Evolutionary conservation across 1,140 invertebrate genomes (phyloP), one percentile per base, ranked within the genome.

Genomic region (Brachionus paranguensis): DNA sequence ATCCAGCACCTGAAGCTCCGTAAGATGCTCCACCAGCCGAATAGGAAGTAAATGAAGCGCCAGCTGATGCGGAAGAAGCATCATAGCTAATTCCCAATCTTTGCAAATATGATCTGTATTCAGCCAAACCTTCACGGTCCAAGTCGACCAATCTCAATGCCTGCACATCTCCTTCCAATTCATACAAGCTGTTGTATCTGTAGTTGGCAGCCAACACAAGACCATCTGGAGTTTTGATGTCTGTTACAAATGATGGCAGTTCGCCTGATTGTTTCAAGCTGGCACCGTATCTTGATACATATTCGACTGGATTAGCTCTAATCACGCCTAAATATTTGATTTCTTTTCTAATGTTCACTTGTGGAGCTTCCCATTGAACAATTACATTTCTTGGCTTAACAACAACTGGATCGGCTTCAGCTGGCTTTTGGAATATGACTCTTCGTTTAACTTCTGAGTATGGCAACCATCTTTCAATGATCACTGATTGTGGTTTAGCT

Each of bases 381-480:
- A 84, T 84, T 12, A 84, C 29, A 45, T 84, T 84, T 33, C 65
- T 70, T 72, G 43, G 37, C 45, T 76, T 55, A 11, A 65, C 53
- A 29, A 68, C 45, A 24, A 47, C 43, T 76, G 45, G 45, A 27
- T 74, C 33, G 14, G 43, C 70, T 45, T 20, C 83, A 33, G 12
- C 14, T 41, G 83, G 45, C 24, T 43, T 53, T 78, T 84, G 83
- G 55, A 37, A 76, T 20, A 84, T 72, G 17, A 70, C 64, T 53
- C 64, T 47, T 76, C 83, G 20, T 47, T 84, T 84, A 27, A 29
- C 47, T 78, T 84, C 12, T n/a, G 24, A 14, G 24, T 84, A 84
- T 76, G 83, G 83, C 24, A 76, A 29, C 81, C 81, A 84, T 50
- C 81, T 53, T 74, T 84, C 81, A 27, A 84, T 41, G 41, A 72